Percentiles rank a stretch among this genome's conserved stretches.
These are phyloP conservation scores for Potorous gilbertii DNA, from an alignment of 2,797 vertebrate genomes.

Conservation along the genomic window DNA sequence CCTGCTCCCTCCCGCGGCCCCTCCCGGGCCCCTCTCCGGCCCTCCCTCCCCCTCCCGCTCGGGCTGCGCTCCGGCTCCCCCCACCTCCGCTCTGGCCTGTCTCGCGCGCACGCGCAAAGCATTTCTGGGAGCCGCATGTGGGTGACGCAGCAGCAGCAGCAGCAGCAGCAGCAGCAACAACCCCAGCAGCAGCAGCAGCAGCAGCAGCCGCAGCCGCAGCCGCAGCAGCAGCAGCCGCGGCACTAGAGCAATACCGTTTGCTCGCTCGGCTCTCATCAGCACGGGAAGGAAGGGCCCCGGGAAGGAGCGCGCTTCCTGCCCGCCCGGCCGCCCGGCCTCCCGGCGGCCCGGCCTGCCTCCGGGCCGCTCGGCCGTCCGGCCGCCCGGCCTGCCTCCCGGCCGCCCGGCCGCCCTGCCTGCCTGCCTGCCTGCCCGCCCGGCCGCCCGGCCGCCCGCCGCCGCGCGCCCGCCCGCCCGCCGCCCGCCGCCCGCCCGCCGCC, in stretches of 20 bases:
- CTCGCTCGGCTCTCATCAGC: slow-evolving; percentile 75
- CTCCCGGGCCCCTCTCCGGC: neutral
- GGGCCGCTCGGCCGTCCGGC: neutral
- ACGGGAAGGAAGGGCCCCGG: slow-evolving; percentile 83
- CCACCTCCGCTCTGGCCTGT: neutral
- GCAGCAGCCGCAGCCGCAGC: neutral
- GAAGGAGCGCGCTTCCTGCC: slow-evolving; percentile 61
- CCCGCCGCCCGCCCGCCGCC: neutral
- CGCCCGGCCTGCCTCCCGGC: neutral
- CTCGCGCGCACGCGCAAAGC: slow-evolving; percentile 81
- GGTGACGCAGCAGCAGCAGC: slow-evolving; percentile 89
- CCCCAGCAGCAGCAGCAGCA: neutral
- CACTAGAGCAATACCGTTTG: neutral
- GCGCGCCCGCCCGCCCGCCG: neutral
- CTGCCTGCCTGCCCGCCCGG: neutral
- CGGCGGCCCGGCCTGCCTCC: neutral
- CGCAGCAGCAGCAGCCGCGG: neutral
- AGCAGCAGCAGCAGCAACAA: neutral
- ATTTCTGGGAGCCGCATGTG: slow-evolving; percentile 90
- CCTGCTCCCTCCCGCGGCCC: neutral
- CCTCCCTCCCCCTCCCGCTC: neutral
- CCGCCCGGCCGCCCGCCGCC: neutral
- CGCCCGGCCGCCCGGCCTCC: neutral
- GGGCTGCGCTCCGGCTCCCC: neutral
- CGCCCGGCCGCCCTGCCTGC: neutral